Conservation (phyloP, 2,797 vertebrate species). For the Eulemur albifrons region DNA sequence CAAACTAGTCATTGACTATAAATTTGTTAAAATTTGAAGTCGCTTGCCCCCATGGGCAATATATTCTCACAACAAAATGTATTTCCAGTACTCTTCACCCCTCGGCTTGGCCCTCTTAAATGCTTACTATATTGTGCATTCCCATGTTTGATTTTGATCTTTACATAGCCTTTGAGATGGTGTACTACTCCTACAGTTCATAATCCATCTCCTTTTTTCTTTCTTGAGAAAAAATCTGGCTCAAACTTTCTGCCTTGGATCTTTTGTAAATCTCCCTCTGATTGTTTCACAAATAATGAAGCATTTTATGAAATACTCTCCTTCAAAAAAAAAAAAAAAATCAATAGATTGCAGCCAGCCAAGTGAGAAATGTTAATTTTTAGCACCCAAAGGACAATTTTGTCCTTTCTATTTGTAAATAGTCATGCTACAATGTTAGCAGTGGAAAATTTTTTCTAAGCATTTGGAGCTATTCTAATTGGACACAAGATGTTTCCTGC, state of each 20-base stretch:
- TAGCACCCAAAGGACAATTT: neutral
- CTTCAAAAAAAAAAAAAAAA: neutral
- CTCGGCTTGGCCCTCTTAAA: neutral
- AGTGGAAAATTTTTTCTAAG: neutral
- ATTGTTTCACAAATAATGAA: neutral
- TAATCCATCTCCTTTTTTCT: neutral
- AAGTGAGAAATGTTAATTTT: constrained; percentile 9
- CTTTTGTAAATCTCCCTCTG: neutral
- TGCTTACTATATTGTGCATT: neutral
- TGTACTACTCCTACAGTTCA: neutral
- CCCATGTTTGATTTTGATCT: neutral
- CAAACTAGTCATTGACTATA: neutral
- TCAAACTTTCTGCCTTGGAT: neutral
- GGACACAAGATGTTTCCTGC: neutral
- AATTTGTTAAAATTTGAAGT: neutral
- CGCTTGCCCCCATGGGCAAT: neutral
- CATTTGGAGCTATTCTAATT: neutral
- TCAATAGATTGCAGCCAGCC: neutral
- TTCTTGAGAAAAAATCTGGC: neutral
- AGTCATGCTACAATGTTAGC: neutral
- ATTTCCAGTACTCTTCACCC: rapidly evolving
- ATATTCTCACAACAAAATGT: neutral
- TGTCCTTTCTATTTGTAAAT: neutral
- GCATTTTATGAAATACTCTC: neutral
- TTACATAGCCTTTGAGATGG: neutral